phyloP scores from a whole-genome alignment of 2,797 vertebrate species.

The Ambastaia sidthimunki region DNA sequence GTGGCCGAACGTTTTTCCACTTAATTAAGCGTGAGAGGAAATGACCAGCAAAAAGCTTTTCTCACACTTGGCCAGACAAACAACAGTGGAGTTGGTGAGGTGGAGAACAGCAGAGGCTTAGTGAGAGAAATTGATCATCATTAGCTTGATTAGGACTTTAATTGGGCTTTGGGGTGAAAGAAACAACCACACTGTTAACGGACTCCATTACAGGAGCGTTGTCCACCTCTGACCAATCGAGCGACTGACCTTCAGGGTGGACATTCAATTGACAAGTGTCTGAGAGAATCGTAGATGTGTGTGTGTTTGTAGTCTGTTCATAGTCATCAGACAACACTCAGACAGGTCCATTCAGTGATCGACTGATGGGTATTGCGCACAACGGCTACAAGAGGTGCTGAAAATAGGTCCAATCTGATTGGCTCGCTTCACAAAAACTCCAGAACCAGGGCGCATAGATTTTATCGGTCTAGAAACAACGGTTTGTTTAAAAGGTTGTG shows the following conservation, averaged over 20 bases:
- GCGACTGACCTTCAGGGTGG: constrained; percentile 71
- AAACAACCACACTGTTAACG: constrained; percentile 56
- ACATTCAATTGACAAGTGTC: constrained; percentile 28
- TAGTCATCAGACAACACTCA: no score
- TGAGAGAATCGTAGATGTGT: constrained; percentile 16
- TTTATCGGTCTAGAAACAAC: no score
- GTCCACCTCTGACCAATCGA: constrained; percentile 6
- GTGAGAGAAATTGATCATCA: constrained; percentile 75
- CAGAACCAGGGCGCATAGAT: no score
- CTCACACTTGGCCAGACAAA: constrained; percentile 42
- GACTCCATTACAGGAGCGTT: constrained; percentile 52
- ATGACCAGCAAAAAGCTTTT: constrained; percentile 24
- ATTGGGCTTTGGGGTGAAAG: constrained; percentile 67
- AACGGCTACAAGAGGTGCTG: no score
- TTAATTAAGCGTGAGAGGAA: constrained; percentile 59
- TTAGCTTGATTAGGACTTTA: constrained; percentile 76
- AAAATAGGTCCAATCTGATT: no score
- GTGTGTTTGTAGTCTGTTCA: no score
- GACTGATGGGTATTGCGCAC: no score
- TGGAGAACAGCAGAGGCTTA: constrained; percentile 57
- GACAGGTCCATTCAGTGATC: no score
- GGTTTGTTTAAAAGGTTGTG: no score
- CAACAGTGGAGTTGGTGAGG: constrained; percentile 43
- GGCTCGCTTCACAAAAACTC: no score
- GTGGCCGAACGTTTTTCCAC: constrained; percentile 62